A percentile compares a stretch with the other conserved stretches of the same genome.
Evolutionary conservation across 1,140 invertebrate species (phyloP).

Genomic region (Drosophila rufa): DNA sequence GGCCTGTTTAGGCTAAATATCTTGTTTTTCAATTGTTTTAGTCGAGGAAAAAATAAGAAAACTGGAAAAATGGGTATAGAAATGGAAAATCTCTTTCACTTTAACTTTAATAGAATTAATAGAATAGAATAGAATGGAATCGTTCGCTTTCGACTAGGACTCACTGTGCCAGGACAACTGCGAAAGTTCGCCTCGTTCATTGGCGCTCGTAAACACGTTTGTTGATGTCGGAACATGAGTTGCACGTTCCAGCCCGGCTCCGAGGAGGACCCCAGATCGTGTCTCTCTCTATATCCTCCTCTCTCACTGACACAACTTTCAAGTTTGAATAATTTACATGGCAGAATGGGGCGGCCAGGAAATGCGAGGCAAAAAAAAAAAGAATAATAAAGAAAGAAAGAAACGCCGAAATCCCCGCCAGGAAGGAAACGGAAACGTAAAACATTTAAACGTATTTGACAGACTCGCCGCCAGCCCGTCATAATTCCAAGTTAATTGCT

Average conservation of each 20-base stretch:
- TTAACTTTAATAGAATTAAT: not conserved
- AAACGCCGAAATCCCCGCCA: not conserved
- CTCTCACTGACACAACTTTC: conserved; percentile 43
- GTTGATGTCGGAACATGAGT: conserved; percentile 21
- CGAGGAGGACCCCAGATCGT: not conserved
- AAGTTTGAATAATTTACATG: conserved; percentile 61
- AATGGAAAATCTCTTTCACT: not conserved
- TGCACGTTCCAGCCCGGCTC: conserved; percentile 18
- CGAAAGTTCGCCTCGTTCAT: conserved; percentile 28
- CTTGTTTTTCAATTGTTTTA: not conserved
- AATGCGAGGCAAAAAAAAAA: conserved; percentile 15
- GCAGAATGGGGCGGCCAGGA: conserved; percentile 1
- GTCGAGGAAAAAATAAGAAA: not conserved
- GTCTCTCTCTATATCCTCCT: not conserved
- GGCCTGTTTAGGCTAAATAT: not conserved
- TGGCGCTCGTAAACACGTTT: conserved; percentile 61
- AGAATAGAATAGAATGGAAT: no score
- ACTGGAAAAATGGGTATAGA: no score
- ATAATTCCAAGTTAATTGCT: conserved; percentile 68
- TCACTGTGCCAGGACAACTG: not conserved
- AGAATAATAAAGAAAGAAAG: not conserved
- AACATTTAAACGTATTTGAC: conserved; percentile 52
- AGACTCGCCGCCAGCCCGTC: conserved; percentile 20
- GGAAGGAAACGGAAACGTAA: conserved; percentile 15
- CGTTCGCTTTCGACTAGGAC: no score